These are phyloP conservation scores for Tachina grossa DNA, from an alignment of 2,888 invertebrate species.

Conservation along the genomic window DNA sequence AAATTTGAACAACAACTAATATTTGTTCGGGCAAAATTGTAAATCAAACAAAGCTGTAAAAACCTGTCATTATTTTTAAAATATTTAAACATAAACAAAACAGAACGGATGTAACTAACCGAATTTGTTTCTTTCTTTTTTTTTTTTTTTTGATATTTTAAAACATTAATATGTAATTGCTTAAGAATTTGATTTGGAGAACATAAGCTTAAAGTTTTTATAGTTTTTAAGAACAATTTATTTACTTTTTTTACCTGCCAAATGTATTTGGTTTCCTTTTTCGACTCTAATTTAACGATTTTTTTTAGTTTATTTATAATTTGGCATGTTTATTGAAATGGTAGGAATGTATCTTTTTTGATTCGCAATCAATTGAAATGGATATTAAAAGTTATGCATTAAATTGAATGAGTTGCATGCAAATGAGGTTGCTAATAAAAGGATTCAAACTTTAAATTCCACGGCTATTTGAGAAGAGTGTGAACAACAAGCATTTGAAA, in stretches of 20 bases:
- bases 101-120: background rate
- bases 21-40: too few species aligned
- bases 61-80: background rate
- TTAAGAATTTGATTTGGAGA: constrained; percentile 11
- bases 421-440: constrained; percentile 50
- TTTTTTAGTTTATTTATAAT: background rate
- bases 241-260: constrained; percentile 8
- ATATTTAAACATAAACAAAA: too few species aligned
- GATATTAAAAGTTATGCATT: constrained; percentile 41
- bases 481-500: background rate
- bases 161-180: constrained; percentile 6
- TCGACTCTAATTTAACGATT: background rate
- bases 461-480: background rate
- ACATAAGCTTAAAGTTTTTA: background rate
- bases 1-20: too few species aligned
- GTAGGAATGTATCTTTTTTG: constrained; percentile 6
- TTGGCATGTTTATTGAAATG: constrained; percentile 40
- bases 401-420: constrained; percentile 65
- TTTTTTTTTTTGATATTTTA: background rate
- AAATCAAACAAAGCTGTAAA: too few species aligned
- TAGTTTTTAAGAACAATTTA: background rate
- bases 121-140: constrained; percentile 2
- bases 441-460: constrained; percentile 24
- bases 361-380: background rate
- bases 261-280: constrained; percentile 15